Evolutionary conservation across 35 echinoderm and acorn worm species (phyloP), one percentile per base, ranked within the genome.

Genomic region (Apostichopus japonicus): DNA sequence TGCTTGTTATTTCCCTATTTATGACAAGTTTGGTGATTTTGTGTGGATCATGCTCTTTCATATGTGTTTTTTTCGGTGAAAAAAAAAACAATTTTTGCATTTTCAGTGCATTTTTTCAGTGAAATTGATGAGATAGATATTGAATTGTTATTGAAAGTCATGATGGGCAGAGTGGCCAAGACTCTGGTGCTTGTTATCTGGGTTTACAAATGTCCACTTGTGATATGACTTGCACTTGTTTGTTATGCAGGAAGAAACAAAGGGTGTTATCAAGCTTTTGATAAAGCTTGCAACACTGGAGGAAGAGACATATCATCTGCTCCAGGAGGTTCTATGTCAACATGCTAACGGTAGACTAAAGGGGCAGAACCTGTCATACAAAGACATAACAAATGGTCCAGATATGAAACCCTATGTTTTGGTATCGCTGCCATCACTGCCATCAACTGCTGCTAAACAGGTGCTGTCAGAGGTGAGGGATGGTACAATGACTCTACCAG

Each of bases 261-360:
- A 57, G 27, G 79, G 79, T 11, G 79, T 53, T 14, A 53, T 44
- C 44, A 83, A 55, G 44, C 79, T 83, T 53, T 10, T 57, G 16
- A 83, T 83, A 54, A 55, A 83, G 79, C 51, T 44, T 14, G 79
- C 79, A 17, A 83, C 79, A 4, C 51, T 83, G 51, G 79, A 83
- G 14, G 54, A 83, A 54, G 79, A 44, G 8, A 83, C 79, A 10
- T 83, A 83, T 56, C 44, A 83, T 13, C 10, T 83, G 79, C 79
- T 83, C 11, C 79, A 83, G 17, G 79, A 57, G 54, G 79, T 83
- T 4, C 27, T 83, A 11, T 54, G 3, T 54, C 54, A 11, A 33
- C 79, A 83, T 21, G 53, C 52, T 19, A 83, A 84, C 24, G 81
- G 81, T 1, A 55, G 57, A 7, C 81, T 84, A 3, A 84, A 84